Evolutionary conservation across 2,888 invertebrate genomes (phyloP), one percentile per base, ranked within the genome.

Genomic region (Chloroclysta siterata): DNA sequence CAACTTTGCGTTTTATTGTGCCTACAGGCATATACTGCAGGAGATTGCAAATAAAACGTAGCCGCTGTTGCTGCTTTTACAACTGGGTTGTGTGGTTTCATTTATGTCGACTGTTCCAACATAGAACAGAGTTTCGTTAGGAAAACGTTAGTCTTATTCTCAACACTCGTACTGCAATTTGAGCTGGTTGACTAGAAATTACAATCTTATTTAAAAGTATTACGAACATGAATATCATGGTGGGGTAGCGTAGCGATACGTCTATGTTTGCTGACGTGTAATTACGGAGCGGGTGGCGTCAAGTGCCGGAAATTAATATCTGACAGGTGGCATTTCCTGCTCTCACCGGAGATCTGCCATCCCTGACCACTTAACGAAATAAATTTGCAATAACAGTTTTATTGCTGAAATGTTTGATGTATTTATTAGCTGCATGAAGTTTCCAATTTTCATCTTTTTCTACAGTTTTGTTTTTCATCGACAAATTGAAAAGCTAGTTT

Each of bases 281-380:
- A 85, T 87, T 82, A 80, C 77, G 73, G 74, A 79, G 75, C 73
- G 77, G 74, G 75, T 75, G 74, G 72, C 74, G 78, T 80, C 81
- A 79, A 84, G 83, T 78, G 68, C 81, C 89, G 89, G 90, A 91
- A 89, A 90, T 90, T 89, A 89, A 87, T 86, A 85, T 85, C 81
- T 80, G 84, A 79, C 85, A 83, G 84, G 83, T 85, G 74, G 75
- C 72, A 74, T 79, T 79, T 76, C 71, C 68, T 61, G 58, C 65
- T 60, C 67, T 64, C 66, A 54, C 70, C 72, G 79, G 79, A 81
- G 80, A 77, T 67, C 69, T 70, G 66, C 53, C 57, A 67, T 73
- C 70, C 61, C 60, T 66, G 65, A 42, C 76, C 73, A 71, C 74
- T 77, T 72, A 60, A 66, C 68, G 59, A 59, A 52, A 39, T 39